phyloP scores from a whole-genome alignment of 2,888 invertebrate genomes.

The Andrena flavipes region DNA sequence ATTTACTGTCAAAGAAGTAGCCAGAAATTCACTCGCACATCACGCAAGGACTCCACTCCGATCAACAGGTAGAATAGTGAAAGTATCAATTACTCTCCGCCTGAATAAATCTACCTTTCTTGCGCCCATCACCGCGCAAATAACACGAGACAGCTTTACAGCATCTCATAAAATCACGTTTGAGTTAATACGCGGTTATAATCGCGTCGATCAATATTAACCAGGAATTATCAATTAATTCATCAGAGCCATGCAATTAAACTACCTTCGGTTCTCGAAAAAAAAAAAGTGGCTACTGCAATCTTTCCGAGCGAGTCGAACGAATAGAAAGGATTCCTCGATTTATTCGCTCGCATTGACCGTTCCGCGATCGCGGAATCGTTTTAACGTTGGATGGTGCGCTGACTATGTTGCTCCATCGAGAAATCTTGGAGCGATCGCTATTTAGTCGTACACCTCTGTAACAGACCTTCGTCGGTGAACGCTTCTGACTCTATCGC shows the following conservation, averaged over 20 bases:
- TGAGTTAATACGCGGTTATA: neutral
- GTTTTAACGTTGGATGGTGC: neutral
- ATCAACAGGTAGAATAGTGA: slow-evolving; percentile 55
- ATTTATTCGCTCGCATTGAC: neutral
- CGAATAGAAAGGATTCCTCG: neutral
- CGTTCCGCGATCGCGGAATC: neutral
- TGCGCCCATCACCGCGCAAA: neutral
- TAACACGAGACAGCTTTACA: neutral
- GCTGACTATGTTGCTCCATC: slow-evolving; percentile 32
- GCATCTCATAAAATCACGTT: neutral
- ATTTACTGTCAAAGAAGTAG: neutral
- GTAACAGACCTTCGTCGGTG: neutral
- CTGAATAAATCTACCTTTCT: slow-evolving; percentile 2
- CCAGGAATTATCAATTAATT: slow-evolving; percentile 3
- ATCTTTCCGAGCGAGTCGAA: neutral
- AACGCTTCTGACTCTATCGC: neutral
- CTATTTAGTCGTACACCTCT: slow-evolving; percentile 45
- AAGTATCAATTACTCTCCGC: slow-evolving; percentile 53
- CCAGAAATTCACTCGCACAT: neutral
- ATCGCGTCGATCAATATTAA: slow-evolving; percentile 3
- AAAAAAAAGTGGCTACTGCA: neutral
- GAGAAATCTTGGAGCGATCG: slow-evolving; percentile 40
- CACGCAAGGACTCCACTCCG: slow-evolving; percentile 19
- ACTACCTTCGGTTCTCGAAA: neutral
- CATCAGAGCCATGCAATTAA: neutral